Base-by-base conservation (phyloP, 2,888 invertebrate species). In the Eurytoma californica region DNA sequence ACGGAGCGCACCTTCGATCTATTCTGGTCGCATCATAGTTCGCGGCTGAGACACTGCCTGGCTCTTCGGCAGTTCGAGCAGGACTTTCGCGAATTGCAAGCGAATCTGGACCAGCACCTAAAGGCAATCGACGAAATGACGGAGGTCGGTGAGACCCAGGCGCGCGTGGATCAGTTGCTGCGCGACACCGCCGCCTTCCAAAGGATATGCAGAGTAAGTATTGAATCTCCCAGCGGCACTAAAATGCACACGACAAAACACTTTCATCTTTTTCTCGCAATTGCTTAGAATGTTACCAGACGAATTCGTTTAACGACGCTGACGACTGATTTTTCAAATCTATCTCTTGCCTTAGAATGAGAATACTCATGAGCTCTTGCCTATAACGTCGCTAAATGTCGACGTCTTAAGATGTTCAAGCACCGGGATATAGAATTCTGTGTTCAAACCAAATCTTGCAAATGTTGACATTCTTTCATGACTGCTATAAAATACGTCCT, bases 1-100 rank as follows among this genome's bases (percentile, higher is more conserved):
- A 98, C 98, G 84, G 97, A 97, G 91, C 93, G 94, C 86, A 96
- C 97, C 83, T 98, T 99, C 91, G 97, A 97, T 90, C 95, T 95
- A 85, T 98, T 98, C 91, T 98, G 98, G 98, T 94, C 94, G 77
- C 95, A 95, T 86, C 98, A 98, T 92, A 96, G 97, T 86, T 94
- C 94, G 79, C 95, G 97, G 87, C 92, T 98, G 87, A 94, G 95
- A 86, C 96, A 97, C 90, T 98, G 97, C 91, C 92, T 98, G 83
- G 95, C 96, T 86, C 93, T 98, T 87, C 93, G 98, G 86, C 94
- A 96, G 86, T 99, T 98, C 92, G 98, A 98, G 91, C 97, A 97
- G 88, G 96, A 97, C 88, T 98, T 98, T 90, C 94, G 97, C 88
- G 96, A 97, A 90, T 93, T 97, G 86, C 96, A 97, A 92, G 94